Conservation (phyloP, 2,113 vertebrate genomes). For the Corythornis vintsioides region DNA sequence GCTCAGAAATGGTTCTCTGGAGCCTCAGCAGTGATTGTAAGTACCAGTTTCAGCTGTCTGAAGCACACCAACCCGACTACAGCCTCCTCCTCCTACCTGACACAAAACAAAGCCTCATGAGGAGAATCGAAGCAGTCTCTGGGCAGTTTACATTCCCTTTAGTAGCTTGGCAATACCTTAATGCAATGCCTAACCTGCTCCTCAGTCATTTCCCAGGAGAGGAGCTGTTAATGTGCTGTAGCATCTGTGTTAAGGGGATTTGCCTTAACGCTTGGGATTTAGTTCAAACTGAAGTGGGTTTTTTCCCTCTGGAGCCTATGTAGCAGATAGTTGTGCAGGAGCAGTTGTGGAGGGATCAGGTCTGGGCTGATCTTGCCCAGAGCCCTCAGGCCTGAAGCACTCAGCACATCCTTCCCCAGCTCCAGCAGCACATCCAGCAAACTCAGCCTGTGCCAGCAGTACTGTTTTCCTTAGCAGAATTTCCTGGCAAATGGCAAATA, state of each 20-base stretch:
- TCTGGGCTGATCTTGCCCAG: background rate
- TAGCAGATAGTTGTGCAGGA: background rate
- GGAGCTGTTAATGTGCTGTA: background rate
- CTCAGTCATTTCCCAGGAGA: constrained; percentile 21
- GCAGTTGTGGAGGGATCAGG: background rate
- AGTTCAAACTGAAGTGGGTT: background rate
- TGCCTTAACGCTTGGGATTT: background rate
- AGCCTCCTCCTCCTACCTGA: constrained; percentile 3
- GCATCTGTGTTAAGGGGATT: background rate
- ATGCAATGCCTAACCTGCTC: background rate
- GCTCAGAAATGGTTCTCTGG: constrained; percentile 6
- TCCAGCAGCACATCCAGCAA: background rate
- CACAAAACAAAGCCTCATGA: constrained; percentile 13
- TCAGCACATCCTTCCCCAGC: background rate
- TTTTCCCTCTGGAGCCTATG: background rate
- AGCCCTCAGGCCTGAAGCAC: background rate
- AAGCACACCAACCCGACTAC: background rate
- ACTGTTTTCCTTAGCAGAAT: background rate
- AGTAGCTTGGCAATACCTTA: background rate
- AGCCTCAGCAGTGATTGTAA: background rate
- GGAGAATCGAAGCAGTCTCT: background rate
- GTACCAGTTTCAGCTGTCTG: constrained; percentile 12
- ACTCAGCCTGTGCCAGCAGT: background rate
- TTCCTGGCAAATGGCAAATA: background rate
- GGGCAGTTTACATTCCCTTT: background rate